Conservation (phyloP, 2,113 vertebrate species). For the Heptranchias perlo region DNA sequence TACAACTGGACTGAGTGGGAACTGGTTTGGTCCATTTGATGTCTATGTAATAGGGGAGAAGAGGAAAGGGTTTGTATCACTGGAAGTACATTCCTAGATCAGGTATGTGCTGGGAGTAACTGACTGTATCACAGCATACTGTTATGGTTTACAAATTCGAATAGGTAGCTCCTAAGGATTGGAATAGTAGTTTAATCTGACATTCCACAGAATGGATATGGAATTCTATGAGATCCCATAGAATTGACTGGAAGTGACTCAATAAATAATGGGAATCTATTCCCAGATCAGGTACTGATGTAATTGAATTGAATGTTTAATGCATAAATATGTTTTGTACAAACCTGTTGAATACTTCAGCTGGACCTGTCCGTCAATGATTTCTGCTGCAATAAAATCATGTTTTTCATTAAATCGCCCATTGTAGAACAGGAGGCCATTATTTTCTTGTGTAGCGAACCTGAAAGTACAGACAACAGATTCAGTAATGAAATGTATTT, state of each 20-base stretch:
- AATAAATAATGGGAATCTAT: slow-evolving; percentile 10
- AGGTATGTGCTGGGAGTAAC: background rate
- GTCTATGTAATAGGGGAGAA: background rate
- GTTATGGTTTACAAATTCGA: background rate
- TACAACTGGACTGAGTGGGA: background rate
- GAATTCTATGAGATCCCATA: background rate
- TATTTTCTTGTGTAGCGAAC: slow-evolving; percentile 81
- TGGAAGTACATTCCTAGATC: background rate
- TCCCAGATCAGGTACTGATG: background rate
- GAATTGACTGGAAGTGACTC: background rate
- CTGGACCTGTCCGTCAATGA: slow-evolving; percentile 86
- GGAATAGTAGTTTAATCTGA: background rate
- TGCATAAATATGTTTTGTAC: slow-evolving; percentile 40
- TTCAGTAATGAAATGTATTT: background rate
- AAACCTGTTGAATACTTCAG: slow-evolving; percentile 95
- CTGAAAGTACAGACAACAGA: slow-evolving; percentile 51
- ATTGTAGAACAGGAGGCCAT: slow-evolving; percentile 89
- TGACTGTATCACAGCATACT: background rate
- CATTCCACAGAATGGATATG: background rate
- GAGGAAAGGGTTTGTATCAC: background rate
- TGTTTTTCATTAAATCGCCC: slow-evolving; percentile 96
- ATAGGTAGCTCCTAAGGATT: background rate
- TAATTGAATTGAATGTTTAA: background rate
- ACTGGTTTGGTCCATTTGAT: background rate
- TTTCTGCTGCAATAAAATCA: slow-evolving; percentile 90